Conservation (phyloP, 2,888 invertebrate species). For the Schrankia costaestrigalis region DNA sequence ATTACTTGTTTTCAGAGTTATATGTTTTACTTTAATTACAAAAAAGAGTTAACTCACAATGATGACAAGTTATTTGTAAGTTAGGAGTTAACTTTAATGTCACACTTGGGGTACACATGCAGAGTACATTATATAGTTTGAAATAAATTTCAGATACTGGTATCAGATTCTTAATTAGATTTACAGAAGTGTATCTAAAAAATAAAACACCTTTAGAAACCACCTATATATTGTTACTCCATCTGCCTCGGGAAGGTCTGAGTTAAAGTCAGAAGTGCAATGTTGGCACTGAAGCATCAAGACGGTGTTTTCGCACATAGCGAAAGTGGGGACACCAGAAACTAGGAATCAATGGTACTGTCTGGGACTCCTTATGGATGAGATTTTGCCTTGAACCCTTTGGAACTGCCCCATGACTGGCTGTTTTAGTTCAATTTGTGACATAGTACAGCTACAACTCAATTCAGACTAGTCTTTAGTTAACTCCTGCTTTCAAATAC, state of each 20-base stretch:
- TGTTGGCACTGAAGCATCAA: slow-evolving; percentile 69
- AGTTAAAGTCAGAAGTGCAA: slow-evolving; percentile 77
- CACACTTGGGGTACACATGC: slow-evolving; percentile 85
- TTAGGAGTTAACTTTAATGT: slow-evolving; percentile 84
- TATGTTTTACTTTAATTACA: background rate
- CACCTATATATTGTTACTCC: slow-evolving; percentile 53
- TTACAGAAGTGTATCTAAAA: too few species aligned
- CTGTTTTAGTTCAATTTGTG: slow-evolving; percentile 87
- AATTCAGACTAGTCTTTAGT: slow-evolving; percentile 91
- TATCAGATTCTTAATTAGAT: too few species aligned
- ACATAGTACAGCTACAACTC: slow-evolving; percentile 82
- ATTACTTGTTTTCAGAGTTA: too few species aligned
- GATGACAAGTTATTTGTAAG: slow-evolving; percentile 49
- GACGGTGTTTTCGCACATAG: slow-evolving; percentile 81
- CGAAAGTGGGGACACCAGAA: slow-evolving; percentile 85
- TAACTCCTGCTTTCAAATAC: slow-evolving; percentile 60
- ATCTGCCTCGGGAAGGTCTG: slow-evolving; percentile 89
- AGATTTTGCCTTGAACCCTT: slow-evolving; percentile 63
- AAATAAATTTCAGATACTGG: too few species aligned
- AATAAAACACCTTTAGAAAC: too few species aligned
- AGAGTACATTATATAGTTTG: too few species aligned
- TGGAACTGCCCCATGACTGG: slow-evolving; percentile 85
- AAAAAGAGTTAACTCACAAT: slow-evolving; percentile 51
- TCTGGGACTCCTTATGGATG: slow-evolving; percentile 75
- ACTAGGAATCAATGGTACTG: slow-evolving; percentile 65